A percentile compares a stretch with the other conserved stretches of the same genome.
These are phyloP conservation scores for Rhizoglyphus robini DNA, from an alignment of 1,140 invertebrate species.

Conservation along the genomic window DNA sequence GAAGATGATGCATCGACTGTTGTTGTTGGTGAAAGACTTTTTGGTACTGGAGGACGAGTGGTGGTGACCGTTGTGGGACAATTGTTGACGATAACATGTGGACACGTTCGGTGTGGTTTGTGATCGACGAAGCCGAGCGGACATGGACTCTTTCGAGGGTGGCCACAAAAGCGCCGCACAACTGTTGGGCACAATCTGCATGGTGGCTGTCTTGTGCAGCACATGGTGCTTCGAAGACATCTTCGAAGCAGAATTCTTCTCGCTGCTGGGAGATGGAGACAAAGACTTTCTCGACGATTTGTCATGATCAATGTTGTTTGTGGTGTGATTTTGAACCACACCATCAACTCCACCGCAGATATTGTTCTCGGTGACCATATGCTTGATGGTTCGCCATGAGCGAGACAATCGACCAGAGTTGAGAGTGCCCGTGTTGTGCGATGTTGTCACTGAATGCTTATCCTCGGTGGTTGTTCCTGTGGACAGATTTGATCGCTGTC, in stretches of 20 bases:
- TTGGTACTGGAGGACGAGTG: neutral
- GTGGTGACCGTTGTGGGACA: neutral
- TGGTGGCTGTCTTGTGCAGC: neutral
- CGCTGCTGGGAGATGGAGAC: no score
- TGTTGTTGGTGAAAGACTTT: slow-evolving; percentile 4
- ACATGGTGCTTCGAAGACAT: neutral
- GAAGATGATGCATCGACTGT: no score
- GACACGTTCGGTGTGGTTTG: slow-evolving; percentile 1
- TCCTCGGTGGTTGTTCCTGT: no score
- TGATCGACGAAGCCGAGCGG: neutral
- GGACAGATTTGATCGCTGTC: no score
- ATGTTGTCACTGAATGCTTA: neutral
- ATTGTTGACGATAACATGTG: neutral
- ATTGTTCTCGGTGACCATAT: neutral
- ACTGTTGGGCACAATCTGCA: neutral
- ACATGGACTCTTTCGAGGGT: neutral
- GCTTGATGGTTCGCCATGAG: neutral
- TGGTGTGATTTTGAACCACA: neutral
- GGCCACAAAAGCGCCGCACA: neutral
- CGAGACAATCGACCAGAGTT: neutral
- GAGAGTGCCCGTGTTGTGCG: no score
- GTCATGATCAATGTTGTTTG: neutral
- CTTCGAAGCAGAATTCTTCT: no score
- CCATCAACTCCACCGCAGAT: neutral
- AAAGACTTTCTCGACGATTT: no score